Evolutionary conservation across 2,797 vertebrate genomes (phyloP).

Genomic region (Cyclopterus lumpus): DNA sequence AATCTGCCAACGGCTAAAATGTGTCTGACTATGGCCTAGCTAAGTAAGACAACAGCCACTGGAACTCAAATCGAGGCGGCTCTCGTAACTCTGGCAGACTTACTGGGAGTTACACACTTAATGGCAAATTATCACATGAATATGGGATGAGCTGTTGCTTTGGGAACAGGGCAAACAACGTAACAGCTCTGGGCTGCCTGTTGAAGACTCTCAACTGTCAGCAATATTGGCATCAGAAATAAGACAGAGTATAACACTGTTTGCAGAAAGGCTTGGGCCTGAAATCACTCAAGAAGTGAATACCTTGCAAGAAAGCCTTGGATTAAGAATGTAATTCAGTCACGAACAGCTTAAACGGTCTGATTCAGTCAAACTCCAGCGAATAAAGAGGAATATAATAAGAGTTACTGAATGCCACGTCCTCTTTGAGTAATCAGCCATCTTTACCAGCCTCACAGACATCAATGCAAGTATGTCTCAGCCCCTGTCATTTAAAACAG

Average conservation of each 20-base stretch:
- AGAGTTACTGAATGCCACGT: slow-evolving; percentile 79
- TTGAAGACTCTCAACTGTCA: slow-evolving; percentile 56
- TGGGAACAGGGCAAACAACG: slow-evolving; percentile 66
- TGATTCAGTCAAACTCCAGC: slow-evolving; percentile 63
- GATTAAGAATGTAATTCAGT: slow-evolving; percentile 69
- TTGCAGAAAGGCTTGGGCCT: slow-evolving; percentile 63
- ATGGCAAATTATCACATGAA: slow-evolving; percentile 72
- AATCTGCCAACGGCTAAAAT: slow-evolving; percentile 79
- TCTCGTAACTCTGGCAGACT: slow-evolving; percentile 71
- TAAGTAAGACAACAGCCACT: slow-evolving; percentile 71
- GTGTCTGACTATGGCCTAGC: slow-evolving; percentile 73
- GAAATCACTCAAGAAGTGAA: slow-evolving; percentile 61
- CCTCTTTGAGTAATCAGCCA: slow-evolving; percentile 80
- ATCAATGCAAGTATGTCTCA: slow-evolving; percentile 81
- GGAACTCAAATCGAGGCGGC: slow-evolving; percentile 68
- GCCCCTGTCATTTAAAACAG: slow-evolving; percentile 81
- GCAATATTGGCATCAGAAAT: slow-evolving; percentile 59
- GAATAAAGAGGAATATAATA: slow-evolving; percentile 70
- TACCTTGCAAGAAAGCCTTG: slow-evolving; percentile 52
- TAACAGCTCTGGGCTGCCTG: slow-evolving; percentile 48
- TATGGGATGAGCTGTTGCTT: slow-evolving; percentile 73
- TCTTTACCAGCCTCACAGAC: slow-evolving; percentile 79
- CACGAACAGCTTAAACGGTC: slow-evolving; percentile 66
- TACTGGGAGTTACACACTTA: slow-evolving; percentile 59
- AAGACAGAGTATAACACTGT: slow-evolving; percentile 62